Conservation (phyloP, 2,888 invertebrate genomes). For the Celastrina argiolus region DNA sequence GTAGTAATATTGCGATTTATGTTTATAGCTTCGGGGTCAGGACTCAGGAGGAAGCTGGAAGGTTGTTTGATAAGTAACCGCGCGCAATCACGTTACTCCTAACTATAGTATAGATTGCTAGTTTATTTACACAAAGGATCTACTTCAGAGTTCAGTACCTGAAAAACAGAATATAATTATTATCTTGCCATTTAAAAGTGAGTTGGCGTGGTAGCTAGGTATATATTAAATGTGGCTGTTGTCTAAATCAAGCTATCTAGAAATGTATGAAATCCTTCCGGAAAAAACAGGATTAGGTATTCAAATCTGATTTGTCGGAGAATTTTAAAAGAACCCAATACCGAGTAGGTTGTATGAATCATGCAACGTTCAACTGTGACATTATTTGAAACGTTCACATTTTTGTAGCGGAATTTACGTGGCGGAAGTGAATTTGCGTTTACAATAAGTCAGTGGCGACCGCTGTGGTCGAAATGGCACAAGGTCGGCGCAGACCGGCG, state of each 20-base stretch:
- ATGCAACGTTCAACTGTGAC: not conserved
- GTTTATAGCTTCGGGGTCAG: not conserved
- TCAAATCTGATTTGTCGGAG: not conserved
- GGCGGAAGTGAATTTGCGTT: slow-evolving; percentile 13
- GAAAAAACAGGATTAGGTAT: not conserved
- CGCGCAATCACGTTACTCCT: not conserved
- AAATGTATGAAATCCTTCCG: not conserved
- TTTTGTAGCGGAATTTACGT: slow-evolving; percentile 2
- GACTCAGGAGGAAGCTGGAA: no score
- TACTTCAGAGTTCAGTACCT: no score
- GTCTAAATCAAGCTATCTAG: no score
- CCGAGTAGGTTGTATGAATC: not conserved
- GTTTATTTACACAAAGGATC: not conserved
- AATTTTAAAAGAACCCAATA: not conserved
- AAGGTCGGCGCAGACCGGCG: not conserved
- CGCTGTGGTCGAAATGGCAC: not conserved
- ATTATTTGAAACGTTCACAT: slow-evolving; percentile 4
- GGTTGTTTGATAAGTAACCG: not conserved
- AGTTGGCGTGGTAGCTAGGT: no score
- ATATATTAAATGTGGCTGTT: no score
- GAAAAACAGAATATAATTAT: no score
- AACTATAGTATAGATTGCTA: not conserved
- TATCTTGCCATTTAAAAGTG: no score
- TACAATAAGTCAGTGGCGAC: not conserved
- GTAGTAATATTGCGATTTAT: not conserved